These are phyloP conservation scores for Melieria picta DNA, from an alignment of 2,888 invertebrate species.

Conservation along the genomic window DNA sequence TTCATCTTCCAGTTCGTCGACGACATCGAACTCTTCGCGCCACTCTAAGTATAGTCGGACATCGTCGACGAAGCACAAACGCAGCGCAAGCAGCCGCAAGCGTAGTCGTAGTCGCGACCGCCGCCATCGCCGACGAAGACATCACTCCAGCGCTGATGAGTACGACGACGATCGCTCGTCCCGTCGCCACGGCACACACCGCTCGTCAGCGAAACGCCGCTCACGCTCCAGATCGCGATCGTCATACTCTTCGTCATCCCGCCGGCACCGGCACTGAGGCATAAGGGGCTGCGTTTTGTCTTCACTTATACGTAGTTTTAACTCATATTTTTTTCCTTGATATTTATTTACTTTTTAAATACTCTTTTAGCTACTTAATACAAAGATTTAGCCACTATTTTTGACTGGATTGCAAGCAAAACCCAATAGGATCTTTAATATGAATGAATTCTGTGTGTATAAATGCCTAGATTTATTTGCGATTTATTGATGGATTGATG, in stretches of 20 bases:
- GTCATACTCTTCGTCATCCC: conserved; percentile 50
- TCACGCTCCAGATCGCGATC: conserved; percentile 60
- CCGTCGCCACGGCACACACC: conserved; percentile 42
- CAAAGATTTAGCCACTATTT: too few relatives aligned
- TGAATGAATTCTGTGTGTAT: too few relatives aligned
- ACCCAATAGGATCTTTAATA: too few relatives aligned
- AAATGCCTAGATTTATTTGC: too few relatives aligned
- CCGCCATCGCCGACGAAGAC: conserved; percentile 33
- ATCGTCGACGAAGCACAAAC: conserved; percentile 39
- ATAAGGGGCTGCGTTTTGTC: background rate
- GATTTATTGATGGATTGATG: too few relatives aligned
- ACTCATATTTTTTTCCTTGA: background rate
- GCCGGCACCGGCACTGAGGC: conserved; percentile 40
- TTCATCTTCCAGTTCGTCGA: conserved; percentile 40
- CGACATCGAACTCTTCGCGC: conserved; percentile 37
- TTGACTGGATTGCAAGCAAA: too few relatives aligned
- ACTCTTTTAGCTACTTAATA: too few relatives aligned
- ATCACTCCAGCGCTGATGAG: conserved; percentile 54
- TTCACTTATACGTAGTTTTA: conserved; percentile 1
- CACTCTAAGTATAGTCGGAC: conserved; percentile 44
- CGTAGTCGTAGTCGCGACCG: conserved; percentile 29
- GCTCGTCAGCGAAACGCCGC: conserved; percentile 43
- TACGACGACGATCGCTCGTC: conserved; percentile 46
- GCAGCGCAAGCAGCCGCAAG: conserved; percentile 32
- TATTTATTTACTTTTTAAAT: conserved; percentile 3